Base-by-base conservation (phyloP, 2,888 invertebrate species). In the Apotomis capreana region DNA sequence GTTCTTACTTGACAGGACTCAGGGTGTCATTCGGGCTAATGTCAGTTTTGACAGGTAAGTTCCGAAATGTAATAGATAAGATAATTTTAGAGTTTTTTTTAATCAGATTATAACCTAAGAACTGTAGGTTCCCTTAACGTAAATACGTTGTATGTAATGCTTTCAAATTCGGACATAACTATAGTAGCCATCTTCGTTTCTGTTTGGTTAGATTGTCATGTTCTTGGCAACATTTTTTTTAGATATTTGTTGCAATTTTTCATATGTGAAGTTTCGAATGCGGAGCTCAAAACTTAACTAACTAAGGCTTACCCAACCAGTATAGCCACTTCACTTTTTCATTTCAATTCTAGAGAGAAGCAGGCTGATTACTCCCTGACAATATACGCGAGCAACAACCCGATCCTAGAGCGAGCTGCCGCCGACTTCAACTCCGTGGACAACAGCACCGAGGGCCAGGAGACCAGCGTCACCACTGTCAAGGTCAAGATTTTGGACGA, bases 341-440 rank as follows among this genome's bases (percentile, higher is more conserved):
- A 44, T 40, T 36, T 63, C 74, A 73, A 13, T 81, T 80, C 9
- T 86, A 94, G 97, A 73, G 98, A 98, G 89, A 93, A 94, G 63
- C 95, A 95, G 69, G 95, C 96, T 57, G 95, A 95, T 10, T 98
- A 97, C 84, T 91, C 95, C 3, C 91, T 98, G 54, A 95, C 96
- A 58, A 94, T 98, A 63, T 94, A 97, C 83, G 98, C 98, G 0
- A 97, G 97, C 77, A 98, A 97, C 81, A 96, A 97, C 83, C 95
- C 97, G 0, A 95, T 97, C 79, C 92, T 96, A 65, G 96, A 96
- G 62, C 86, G 87, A 51, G 88, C 87, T 44, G 88, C 88, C 0
- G 88, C 89, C 61, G 85, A 91, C 5, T 80, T 92, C 71, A 87
- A 92, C 79, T 83, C 90, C 68, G 76, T 89, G 73, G 85, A 93